Percentiles rank a stretch among this genome's conserved stretches.
These are phyloP conservation scores for Hepsetus odoe DNA, from an alignment of 2,113 vertebrate species.

Conservation along the genomic window DNA sequence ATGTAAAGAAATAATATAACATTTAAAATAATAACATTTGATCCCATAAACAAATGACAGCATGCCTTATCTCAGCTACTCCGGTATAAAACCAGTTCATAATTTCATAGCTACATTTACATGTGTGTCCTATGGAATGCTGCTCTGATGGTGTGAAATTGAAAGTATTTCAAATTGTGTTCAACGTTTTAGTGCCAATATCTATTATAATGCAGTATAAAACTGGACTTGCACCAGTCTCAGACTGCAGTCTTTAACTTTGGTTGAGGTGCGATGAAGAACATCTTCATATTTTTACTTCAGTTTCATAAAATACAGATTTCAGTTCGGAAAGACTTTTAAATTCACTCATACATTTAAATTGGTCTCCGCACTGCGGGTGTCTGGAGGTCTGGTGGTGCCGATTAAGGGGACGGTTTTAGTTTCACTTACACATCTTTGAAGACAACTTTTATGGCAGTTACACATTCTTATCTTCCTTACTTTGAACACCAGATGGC, in stretches of 20 bases:
- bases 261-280: no score
- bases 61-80: no score
- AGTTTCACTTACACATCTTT: slow-evolving; percentile 5
- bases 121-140: no score
- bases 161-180: no score
- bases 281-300: not conserved
- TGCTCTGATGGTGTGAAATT: no score
- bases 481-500: slow-evolving; percentile 48
- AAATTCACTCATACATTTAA: not conserved
- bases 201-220: no score
- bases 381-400: not conserved
- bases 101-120: no score
- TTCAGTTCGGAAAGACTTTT: not conserved
- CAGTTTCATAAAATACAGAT: not conserved
- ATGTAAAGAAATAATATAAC: not conserved
- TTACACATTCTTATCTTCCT: not conserved
- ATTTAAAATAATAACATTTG: no score
- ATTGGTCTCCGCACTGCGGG: not conserved
- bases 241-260: no score
- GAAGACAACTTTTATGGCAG: not conserved
- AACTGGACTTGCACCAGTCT: no score
- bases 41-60: not conserved
- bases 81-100: no score
- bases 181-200: no score
- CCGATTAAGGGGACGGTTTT: not conserved